Evolutionary conservation across 2,113 vertebrate genomes (phyloP).

Genomic region (Pseudorasbora parva): DNA sequence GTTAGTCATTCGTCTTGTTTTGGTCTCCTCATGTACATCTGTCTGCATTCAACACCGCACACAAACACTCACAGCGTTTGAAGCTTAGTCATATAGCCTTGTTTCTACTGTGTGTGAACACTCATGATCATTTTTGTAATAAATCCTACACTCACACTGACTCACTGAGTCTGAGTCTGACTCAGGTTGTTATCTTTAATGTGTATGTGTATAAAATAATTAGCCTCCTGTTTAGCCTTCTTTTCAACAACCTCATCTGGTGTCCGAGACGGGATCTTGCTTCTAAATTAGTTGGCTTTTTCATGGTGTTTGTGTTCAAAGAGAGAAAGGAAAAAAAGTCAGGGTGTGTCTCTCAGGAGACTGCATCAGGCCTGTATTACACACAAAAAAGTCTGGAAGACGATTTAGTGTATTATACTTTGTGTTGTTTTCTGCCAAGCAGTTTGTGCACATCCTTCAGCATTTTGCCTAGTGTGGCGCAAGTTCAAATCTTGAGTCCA

Average conservation of each 20-base stretch:
- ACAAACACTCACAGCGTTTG: constrained; percentile 11
- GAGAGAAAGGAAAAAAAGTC: constrained; percentile 39
- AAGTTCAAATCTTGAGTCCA: background rate
- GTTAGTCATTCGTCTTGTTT: constrained; percentile 24
- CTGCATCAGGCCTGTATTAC: background rate
- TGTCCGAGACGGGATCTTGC: background rate
- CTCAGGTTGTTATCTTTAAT: constrained; percentile 1
- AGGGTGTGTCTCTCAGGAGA: constrained; percentile 39
- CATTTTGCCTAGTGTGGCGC: background rate
- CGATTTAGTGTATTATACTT: background rate
- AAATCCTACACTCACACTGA: background rate
- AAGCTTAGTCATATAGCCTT: constrained; percentile 16
- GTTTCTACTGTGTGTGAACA: background rate
- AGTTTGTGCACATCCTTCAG: background rate
- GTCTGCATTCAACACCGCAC: constrained; percentile 15
- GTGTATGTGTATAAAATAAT: background rate
- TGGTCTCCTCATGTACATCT: background rate
- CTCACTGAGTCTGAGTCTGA: background rate
- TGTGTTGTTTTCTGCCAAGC: background rate
- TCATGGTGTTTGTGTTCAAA: background rate
- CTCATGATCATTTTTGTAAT: constrained; percentile 34
- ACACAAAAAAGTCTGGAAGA: background rate
- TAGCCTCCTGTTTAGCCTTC: background rate
- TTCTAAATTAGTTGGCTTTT: background rate
- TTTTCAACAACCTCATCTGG: background rate